Conservation (phyloP, 2,797 vertebrate species). For the Pitangus sulphuratus region DNA sequence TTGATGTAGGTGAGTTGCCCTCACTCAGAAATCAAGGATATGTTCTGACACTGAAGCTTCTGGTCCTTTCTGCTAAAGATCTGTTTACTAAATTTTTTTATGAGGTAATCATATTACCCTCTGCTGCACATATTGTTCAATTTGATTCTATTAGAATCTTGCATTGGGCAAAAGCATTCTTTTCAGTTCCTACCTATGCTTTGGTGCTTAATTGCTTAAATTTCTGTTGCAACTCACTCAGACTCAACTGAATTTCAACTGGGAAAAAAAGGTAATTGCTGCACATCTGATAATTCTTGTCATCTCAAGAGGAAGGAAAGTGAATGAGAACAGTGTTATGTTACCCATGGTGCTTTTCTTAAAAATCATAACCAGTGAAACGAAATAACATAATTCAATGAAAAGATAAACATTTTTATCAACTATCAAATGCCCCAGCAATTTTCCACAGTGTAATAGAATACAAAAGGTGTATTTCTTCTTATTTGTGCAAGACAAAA, state of each 20-base stretch:
- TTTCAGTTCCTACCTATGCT: neutral
- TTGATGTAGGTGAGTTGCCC: neutral
- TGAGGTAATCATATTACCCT: neutral
- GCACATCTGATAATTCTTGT: neutral
- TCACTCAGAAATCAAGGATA: neutral
- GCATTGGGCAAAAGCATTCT: neutral
- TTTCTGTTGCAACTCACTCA: neutral
- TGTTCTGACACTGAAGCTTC: neutral
- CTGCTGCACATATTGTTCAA: neutral
- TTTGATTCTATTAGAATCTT: neutral
- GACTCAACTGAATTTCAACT: neutral
- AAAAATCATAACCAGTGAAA: neutral
- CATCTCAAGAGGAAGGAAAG: neutral
- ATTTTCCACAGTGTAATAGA: neutral
- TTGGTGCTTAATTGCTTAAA: neutral
- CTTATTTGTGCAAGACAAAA: neutral
- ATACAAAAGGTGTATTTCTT: neutral
- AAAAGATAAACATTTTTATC: neutral
- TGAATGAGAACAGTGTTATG: neutral
- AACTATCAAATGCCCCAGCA: neutral
- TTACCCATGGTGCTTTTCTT: neutral
- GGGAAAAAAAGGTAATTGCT: neutral
- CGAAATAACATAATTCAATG: neutral
- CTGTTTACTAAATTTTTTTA: neutral
- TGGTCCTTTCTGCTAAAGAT: neutral